Conservation (phyloP, 2,888 invertebrate species). For the Poecilobothrus nobilitatus region DNA sequence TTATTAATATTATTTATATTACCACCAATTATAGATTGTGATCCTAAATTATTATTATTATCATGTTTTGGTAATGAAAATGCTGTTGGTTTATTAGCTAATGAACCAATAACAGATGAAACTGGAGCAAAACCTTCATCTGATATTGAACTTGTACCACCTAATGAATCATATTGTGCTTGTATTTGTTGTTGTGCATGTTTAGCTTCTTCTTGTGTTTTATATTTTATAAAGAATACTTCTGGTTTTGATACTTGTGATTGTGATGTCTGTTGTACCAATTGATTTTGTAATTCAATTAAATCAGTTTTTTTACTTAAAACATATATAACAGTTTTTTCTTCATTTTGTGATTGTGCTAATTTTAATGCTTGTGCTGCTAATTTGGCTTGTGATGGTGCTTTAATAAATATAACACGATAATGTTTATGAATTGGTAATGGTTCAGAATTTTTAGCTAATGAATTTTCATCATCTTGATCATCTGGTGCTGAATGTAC, state of each 20-base stretch:
- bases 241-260: conserved; percentile 35
- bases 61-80: background rate
- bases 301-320: conserved; percentile 40
- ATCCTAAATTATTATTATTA: too few species aligned
- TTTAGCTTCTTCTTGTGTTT: conserved; percentile 39
- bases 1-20: background rate
- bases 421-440: conserved; percentile 40
- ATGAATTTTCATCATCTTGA: conserved; percentile 29
- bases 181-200: conserved; percentile 41
- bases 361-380: conserved; percentile 37
- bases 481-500: conserved; percentile 41
- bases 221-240: conserved; percentile 44
- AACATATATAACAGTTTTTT: conserved; percentile 43
- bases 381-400: conserved; percentile 43
- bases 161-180: conserved; percentile 39
- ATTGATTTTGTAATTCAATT: conserved; percentile 51
- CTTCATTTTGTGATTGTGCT: conserved; percentile 36
- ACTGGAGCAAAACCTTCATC: conserved; percentile 40
- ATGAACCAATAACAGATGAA: conserved; percentile 28
- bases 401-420: conserved; percentile 43
- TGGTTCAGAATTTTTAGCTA: conserved; percentile 27
- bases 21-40: too few species aligned
- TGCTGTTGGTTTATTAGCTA: conserved; percentile 24
- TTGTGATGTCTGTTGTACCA: conserved; percentile 49
- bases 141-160: conserved; percentile 38